Evolutionary conservation across 2,113 vertebrate genomes (phyloP).

Genomic region (Strigops habroptila): DNA sequence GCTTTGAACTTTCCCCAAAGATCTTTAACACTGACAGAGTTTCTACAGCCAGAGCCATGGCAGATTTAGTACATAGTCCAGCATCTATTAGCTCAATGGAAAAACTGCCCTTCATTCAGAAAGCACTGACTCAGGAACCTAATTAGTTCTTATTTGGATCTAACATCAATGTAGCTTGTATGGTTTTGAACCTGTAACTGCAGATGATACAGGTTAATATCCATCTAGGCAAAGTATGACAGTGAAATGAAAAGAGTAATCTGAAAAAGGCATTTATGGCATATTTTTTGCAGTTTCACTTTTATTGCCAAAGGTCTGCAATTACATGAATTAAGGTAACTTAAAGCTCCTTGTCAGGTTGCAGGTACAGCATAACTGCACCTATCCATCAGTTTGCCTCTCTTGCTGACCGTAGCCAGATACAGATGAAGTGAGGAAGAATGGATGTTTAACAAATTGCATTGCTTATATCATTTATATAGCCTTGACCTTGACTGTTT

Average conservation of each 20-base stretch:
- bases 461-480: background rate
- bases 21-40: background rate
- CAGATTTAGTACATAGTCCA: background rate
- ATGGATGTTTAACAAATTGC: background rate
- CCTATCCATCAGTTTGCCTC: background rate
- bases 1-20: background rate
- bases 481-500: background rate
- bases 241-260: background rate
- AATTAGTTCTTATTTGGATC: background rate
- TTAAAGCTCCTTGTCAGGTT: background rate
- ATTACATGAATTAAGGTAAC: background rate
- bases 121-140: background rate
- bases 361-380: background rate
- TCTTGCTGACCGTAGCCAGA: background rate
- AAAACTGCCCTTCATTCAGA: background rate
- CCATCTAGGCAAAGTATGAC: background rate
- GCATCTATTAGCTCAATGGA: background rate
- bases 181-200: background rate
- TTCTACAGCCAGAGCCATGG: background rate
- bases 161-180: background rate
- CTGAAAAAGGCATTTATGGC: background rate
- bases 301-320: background rate
- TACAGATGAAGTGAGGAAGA: background rate
- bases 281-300: background rate
- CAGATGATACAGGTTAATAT: background rate